Conservation (phyloP, 2,888 invertebrate genomes). For the Apantesis nais region DNA sequence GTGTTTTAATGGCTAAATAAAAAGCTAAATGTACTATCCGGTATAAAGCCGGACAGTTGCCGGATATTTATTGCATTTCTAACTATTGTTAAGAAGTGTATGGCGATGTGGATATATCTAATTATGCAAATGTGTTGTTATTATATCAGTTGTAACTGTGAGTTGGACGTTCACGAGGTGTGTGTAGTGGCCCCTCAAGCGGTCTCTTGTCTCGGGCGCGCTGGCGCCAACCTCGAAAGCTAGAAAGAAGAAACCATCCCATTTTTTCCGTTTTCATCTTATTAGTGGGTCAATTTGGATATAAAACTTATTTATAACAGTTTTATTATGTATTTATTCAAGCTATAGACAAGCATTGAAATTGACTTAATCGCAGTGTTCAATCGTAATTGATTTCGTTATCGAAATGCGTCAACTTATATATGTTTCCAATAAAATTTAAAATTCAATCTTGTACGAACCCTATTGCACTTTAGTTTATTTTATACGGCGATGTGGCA, state of each 20-base stretch:
- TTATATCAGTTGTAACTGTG: constrained; percentile 54
- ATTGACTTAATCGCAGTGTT: constrained; percentile 61
- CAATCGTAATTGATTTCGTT: constrained; percentile 64
- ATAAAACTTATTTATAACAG: constrained; percentile 63
- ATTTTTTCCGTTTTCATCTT: constrained; percentile 66
- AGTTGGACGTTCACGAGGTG: constrained; percentile 42
- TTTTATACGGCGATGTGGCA: constrained; percentile 1
- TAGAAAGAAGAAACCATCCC: constrained; percentile 54
- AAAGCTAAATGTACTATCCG: neutral
- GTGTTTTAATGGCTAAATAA: neutral
- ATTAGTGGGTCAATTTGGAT: constrained; percentile 61
- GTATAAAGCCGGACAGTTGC: neutral
- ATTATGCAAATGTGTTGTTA: constrained; percentile 60
- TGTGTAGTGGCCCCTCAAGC: constrained; percentile 44
- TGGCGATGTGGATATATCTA: constrained; percentile 51
- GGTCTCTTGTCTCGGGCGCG: constrained; percentile 32
- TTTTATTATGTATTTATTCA: constrained; percentile 69
- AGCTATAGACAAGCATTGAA: constrained; percentile 61
- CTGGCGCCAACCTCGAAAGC: constrained; percentile 66
- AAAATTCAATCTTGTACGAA: constrained; percentile 15
- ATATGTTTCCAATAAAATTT: constrained; percentile 40
- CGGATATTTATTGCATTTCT: neutral
- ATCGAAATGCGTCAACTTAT: constrained; percentile 55
- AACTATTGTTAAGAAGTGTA: constrained; percentile 42
- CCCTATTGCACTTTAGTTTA: constrained; percentile 7